Evolutionary conservation across 2,113 vertebrate species (phyloP), one percentile per base, ranked within the genome.

Genomic region (Todiramphus chloris): DNA sequence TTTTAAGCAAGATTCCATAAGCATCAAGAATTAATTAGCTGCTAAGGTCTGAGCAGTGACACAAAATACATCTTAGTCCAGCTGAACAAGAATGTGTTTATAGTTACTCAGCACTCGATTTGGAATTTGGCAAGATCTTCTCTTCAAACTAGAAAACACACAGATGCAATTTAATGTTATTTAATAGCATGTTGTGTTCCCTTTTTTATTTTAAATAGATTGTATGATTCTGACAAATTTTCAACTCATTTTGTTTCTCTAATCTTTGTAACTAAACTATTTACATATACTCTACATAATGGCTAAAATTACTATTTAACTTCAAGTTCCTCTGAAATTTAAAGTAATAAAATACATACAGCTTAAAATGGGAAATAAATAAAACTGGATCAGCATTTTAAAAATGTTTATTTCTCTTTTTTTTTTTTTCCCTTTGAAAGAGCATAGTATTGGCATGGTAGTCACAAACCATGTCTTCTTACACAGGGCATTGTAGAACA

Each of bases 201-300:
- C 37, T 90, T 93, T 81, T 90, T 87, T 43, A 88, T 93, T 94
- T 96, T 72, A 92, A 97, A 91, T 92, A 83, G 68, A 73, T 84
- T 69, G 27, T 31, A 28, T 59, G 31, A 77, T 67, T 35, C 50
- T 95, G 93, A 87, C 83, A 93, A 76, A 87, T 78, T 93, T 91
- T 79, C 53, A 68, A 81, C 39, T 72, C 4, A 53, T 92, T 93
- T 93, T 85, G 41, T 94, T 95, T 89, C 53, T 92, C 16, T 68
- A 53, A 55, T 92, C n/a, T 93, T 89, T 93, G n/a, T n/a, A 66
- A 84, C 16, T 35, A 24, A 92, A 84, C 86, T 95, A 91, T 88
- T 93, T 90, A 33, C 56, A 79, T 87, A 15, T 82, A 84, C 89
- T 72, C 58, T 50, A 30, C 8, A 59, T 84, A 60, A 90, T 90